Evolutionary conservation across 2,797 vertebrate species (phyloP), one percentile per base, ranked within the genome.

Genomic region (Luscinia luscinia): DNA sequence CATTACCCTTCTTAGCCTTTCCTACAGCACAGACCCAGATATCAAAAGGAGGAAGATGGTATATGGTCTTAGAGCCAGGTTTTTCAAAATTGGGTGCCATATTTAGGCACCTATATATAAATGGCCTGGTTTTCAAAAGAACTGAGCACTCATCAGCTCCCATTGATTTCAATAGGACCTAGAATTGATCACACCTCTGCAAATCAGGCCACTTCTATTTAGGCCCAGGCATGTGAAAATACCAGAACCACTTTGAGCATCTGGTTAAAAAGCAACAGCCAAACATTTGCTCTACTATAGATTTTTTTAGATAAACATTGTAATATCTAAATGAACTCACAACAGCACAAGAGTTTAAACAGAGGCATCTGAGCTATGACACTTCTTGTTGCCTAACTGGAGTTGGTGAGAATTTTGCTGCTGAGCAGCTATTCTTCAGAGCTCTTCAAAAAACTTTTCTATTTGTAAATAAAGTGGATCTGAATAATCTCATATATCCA

Each of bases 41-140:
- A 94, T 77, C 75, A 80, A 82, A 92, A 89, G 63, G 11, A 95
- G 13, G 75, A 90, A 92, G 75, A 78, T 24, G 11, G 49, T 90
- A 70, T 77, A 92, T 72, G 68, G 92, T 91, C 64, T 84, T 95
- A 87, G 74, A 95, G 84, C 43, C 62, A 91, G 28, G 26, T 51
- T 89, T 92, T 91, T 75, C 68, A 92, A 96, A 96, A 96, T 85
- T 94, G 90, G 81, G 90, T 92, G 84, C 90, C 84, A 62, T 94
- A 87, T 95, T 95, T 95, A 96, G 78, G 75, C 54, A 75, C 68
- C 93, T 96, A 96, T 94, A 95, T 96, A 91, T 96, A 96, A 95
- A 89, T 84, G 94, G 82, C 95, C 94, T 93, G 72, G n/a, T 93
- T 96, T 94, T 91, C 62, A 92, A 72, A 93, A 89, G 84, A 93